phyloP scores from a whole-genome alignment of 64 coral and sea anemone genomes.

The Actinia equina region DNA sequence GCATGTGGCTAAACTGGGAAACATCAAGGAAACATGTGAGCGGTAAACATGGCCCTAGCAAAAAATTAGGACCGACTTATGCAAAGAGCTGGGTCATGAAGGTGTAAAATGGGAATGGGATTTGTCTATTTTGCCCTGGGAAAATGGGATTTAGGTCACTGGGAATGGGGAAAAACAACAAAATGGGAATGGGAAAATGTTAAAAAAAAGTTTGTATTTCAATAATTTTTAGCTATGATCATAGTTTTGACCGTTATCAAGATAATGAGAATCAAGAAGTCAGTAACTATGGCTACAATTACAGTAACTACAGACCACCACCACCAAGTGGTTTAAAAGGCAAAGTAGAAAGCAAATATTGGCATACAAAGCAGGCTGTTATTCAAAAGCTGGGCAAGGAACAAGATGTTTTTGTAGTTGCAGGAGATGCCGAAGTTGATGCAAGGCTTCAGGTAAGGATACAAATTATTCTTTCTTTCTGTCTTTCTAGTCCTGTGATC shows the following conservation, averaged over 20 bases:
- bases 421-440: conserved; percentile 97
- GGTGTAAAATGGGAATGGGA: no score
- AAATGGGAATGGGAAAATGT: no score
- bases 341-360: conserved; percentile 94
- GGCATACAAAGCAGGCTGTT: conserved; percentile 87
- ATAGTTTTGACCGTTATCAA: conserved; percentile 62
- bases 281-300: conserved; percentile 59
- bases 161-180: no score
- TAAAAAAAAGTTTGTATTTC: not conserved
- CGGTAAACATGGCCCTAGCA: no score
- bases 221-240: conserved; percentile 31
- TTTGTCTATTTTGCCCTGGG: no score
- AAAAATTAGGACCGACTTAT: no score
- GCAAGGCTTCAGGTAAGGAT: conserved; percentile 74
- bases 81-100: no score
- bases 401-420: conserved; percentile 90
- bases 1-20: no score
- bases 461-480: no score
- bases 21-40: no score
- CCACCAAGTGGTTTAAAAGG: conserved; percentile 73
- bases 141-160: no score
- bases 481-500: no score
- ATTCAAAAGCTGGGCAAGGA: conserved; percentile 94
- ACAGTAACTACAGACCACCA: conserved; percentile 84
- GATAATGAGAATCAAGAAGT: conserved; percentile 32